A percentile compares a stretch with the other conserved stretches of the same genome.
phyloP scores from a whole-genome alignment of 1,140 invertebrate species.

The Trinorchestia longiramus region DNA sequence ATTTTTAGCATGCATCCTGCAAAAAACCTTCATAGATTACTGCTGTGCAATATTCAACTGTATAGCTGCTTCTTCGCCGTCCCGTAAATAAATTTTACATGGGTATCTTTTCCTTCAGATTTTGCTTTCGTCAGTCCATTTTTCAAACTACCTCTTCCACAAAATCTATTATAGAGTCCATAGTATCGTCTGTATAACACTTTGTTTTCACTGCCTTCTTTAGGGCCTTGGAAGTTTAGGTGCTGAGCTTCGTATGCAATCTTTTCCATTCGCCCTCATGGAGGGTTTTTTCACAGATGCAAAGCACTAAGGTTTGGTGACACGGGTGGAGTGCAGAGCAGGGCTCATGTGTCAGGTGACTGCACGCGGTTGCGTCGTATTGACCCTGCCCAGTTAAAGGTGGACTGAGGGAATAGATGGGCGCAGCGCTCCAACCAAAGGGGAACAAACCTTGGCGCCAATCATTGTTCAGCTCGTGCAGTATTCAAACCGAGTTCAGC shows the following conservation, averaged over 20 bases:
- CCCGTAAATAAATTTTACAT: neutral
- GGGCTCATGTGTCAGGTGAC: constrained; percentile 18
- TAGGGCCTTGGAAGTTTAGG: neutral
- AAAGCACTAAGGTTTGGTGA: neutral
- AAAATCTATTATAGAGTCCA: neutral
- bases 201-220: neutral
- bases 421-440: neutral
- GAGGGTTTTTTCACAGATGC: neutral
- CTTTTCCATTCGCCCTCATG: neutral
- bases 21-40: neutral
- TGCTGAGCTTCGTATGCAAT: neutral
- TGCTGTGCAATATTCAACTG: neutral
- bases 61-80: neutral
- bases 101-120: neutral
- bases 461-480: neutral
- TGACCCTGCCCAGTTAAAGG: constrained; percentile 52
- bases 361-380: constrained; percentile 31
- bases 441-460: constrained; percentile 7
- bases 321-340: neutral
- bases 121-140: neutral
- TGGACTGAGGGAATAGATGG: constrained; percentile 50
- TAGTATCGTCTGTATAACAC: neutral
- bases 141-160: neutral
- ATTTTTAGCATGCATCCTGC: too few species aligned
- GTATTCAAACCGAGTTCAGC: neutral